These are phyloP conservation scores for Drosophila kambysellisi DNA, from an alignment of 2,888 invertebrate genomes.

Conservation along the genomic window DNA sequence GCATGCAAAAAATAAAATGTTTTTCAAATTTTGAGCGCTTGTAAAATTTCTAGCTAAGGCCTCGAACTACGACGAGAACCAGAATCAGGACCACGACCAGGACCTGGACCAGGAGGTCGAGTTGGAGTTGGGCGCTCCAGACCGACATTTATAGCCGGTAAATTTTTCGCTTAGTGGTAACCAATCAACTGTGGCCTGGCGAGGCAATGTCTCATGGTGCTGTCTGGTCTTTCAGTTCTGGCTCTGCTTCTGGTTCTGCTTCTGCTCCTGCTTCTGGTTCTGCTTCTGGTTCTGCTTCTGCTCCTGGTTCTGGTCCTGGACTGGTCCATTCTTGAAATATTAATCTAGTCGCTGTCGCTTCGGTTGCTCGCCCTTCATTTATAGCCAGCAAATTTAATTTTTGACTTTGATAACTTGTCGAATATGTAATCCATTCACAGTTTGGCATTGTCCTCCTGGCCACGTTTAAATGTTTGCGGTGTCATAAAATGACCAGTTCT, in stretches of 20 bases:
- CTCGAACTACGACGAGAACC: neutral
- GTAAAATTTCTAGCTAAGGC: conserved; percentile 14
- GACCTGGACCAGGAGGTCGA: neutral
- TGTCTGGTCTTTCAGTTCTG: conserved; percentile 1
- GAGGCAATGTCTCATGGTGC: conserved; percentile 22
- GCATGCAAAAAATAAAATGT: conserved; percentile 22
- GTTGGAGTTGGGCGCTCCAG: neutral
- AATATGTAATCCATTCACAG: conserved; percentile 25
- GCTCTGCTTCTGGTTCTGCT: neutral
- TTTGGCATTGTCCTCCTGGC: neutral
- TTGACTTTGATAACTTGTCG: conserved; percentile 54
- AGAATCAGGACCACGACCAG: no score
- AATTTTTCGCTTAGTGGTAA: conserved; percentile 69
- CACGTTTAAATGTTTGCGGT: conserved; percentile 35
- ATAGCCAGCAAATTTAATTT: conserved; percentile 54
- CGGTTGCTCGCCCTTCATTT: neutral
- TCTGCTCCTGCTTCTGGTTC: neutral
- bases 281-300: no score
- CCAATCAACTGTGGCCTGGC: conserved; percentile 77
- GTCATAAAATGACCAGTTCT: conserved; percentile 43
- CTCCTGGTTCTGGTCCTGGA: neutral
- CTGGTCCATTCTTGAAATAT: conserved; percentile 18
- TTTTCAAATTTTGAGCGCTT: conserved; percentile 49
- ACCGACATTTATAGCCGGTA: conserved; percentile 63
- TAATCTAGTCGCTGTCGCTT: conserved; percentile 25